Evolutionary conservation across 35 echinoderm and acorn worm species (phyloP), one percentile per base, ranked within the genome.

Genomic region (Eucidaris tribuloides): DNA sequence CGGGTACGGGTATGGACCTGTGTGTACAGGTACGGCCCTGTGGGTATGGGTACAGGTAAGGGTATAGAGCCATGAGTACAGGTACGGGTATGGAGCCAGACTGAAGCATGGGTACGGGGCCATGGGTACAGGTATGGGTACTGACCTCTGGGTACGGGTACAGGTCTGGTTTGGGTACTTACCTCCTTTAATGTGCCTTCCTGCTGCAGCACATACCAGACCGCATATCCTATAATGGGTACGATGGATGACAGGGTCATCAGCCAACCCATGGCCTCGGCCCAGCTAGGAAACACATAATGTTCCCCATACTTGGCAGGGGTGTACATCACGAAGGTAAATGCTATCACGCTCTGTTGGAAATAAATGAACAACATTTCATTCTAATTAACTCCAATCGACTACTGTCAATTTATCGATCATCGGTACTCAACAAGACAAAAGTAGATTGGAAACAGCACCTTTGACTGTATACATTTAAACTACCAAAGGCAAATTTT

Each of bases 241-340:
- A 43, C 35, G 18, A 91, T 28, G 5, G 88, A 79, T 11, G 29
- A 42, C 0, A 77, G 7, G 1, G 88, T 85, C 88, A 91, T 91
- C 24, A 91, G 29, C 88, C 88, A 91, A 36, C 88, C 88, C 29
- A 91, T 50, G 7, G 31, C 32, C 33, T 91, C 88, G 45, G 88
- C 88, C 88, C 88, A 91, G 4, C 19, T 35, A 18, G 88, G 88
- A 36, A 79, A 91, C 1, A 48, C 45, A 31, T 91, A 91, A 37
- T 63, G 3, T 1, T 56, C 58, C 14, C 82, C 82, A 33, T 91
- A 91, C 35, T 62, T 91, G 23, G 45, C 64, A 50, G 81, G 88
- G 5, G 46, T n/a, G n/a, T 79, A 84, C 30, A 70, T 72, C 0
- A 79, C 88, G 29, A 91, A 85, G 1, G 88, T 82, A 25, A 91